Evolutionary conservation across 2,797 vertebrate genomes (phyloP).

Genomic region (Tenualosa ilisha): DNA sequence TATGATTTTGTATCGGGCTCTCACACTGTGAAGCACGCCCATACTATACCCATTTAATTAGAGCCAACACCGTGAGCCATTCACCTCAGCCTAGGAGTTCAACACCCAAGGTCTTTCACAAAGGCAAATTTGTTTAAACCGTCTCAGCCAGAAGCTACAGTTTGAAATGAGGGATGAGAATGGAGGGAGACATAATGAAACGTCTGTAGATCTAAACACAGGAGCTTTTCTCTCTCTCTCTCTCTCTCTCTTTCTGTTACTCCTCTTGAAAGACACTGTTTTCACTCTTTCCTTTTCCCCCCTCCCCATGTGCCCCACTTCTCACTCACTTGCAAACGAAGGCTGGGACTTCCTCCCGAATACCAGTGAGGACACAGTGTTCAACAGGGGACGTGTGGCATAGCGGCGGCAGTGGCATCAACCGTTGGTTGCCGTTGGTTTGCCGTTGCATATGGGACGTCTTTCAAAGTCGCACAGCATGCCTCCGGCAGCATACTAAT

Average conservation of each 20-base stretch:
- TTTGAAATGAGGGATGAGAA: conserved; percentile 10
- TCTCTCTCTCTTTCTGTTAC: conserved; percentile 31
- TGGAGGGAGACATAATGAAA: conserved; percentile 13
- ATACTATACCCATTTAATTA: conserved; percentile 7
- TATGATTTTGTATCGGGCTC: background rate
- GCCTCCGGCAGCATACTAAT: conserved; percentile 85
- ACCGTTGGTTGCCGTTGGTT: conserved; percentile 65
- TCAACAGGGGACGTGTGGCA: conserved; percentile 58
- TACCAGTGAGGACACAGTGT: conserved; percentile 60
- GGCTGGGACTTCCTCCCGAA: conserved; percentile 44
- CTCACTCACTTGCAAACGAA: background rate
- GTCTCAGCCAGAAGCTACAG: conserved; percentile 7
- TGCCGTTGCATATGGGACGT: conserved; percentile 66
- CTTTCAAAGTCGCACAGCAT: conserved; percentile 72
- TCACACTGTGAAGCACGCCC: background rate
- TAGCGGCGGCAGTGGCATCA: conserved; percentile 56
- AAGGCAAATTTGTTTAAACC: conserved; percentile 15
- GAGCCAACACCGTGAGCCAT: background rate
- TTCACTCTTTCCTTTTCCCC: background rate
- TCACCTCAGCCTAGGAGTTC: background rate
- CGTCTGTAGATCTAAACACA: conserved; percentile 36
- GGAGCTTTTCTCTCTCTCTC: conserved; percentile 46
- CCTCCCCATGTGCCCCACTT: background rate
- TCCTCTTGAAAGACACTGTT: conserved; percentile 29
- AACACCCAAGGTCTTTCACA: conserved; percentile 8